Evolutionary conservation across 2,113 vertebrate species (phyloP).

Genomic region (Toxotes chatareus): DNA sequence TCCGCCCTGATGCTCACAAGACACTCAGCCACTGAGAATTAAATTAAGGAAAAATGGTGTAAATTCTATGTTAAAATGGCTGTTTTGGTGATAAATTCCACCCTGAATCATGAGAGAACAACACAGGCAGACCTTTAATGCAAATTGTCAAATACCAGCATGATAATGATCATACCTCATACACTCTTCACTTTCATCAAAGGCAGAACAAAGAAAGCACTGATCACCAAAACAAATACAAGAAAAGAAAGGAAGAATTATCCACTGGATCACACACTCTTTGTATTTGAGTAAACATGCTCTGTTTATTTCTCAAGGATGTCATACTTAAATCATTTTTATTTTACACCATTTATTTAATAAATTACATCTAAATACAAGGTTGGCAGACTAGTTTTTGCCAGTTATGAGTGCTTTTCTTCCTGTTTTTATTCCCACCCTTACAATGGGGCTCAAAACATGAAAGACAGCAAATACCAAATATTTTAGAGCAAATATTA

Average conservation of each 20-base stretch:
- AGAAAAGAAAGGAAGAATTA: constrained; percentile 14
- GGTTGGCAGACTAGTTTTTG: not conserved
- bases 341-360: constrained; percentile 2
- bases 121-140: constrained; percentile 24
- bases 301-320: constrained; percentile 11
- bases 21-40: not conserved
- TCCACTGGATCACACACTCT: constrained; percentile 34
- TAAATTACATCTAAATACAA: constrained; percentile 2
- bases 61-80: not conserved
- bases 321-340: not conserved
- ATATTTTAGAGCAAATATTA: constrained; percentile 45
- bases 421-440: not conserved
- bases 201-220: constrained; percentile 30
- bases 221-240: constrained; percentile 27
- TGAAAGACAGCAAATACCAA: constrained; percentile 55
- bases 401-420: not conserved
- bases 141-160: constrained; percentile 59
- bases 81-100: constrained; percentile 5
- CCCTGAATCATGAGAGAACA: constrained; percentile 1
- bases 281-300: not conserved
- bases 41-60: not conserved
- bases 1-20: constrained; percentile 11
- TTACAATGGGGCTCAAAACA: constrained; percentile 27
- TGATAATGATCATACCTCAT: constrained; percentile 55
- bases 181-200: constrained; percentile 9